phyloP scores from a whole-genome alignment of 2,113 vertebrate genomes.

The Sula dactylatra region DNA sequence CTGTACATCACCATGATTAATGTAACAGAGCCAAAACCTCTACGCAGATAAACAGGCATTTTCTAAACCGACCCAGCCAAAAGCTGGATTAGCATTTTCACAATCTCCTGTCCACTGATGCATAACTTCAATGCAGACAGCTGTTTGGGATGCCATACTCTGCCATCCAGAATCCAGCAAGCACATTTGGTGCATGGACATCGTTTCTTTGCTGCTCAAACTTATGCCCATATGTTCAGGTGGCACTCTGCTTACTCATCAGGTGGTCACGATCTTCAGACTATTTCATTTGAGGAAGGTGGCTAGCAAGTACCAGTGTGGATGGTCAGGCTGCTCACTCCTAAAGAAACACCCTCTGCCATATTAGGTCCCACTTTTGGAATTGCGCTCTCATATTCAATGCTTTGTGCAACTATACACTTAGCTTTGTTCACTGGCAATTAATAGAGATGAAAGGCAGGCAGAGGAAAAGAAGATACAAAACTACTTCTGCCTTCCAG shows the following conservation, averaged over 20 bases:
- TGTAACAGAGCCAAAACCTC: background rate
- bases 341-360: background rate
- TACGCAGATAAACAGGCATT: background rate
- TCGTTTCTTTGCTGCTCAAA: background rate
- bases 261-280: background rate
- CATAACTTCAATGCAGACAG: background rate
- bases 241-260: constrained; percentile 18
- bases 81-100: background rate
- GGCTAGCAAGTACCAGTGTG: background rate
- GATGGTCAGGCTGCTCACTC: background rate
- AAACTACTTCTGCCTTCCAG: background rate
- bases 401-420: background rate
- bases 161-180: background rate
- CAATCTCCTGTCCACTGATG: background rate
- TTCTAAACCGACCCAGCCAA: background rate
- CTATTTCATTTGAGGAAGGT: background rate
- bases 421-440: background rate
- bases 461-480: background rate
- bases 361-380: background rate
- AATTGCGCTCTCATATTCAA: background rate
- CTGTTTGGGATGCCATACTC: background rate
- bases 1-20: background rate
- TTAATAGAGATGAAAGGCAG: background rate
- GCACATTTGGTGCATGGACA: constrained; percentile 18
- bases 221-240: background rate